These are phyloP conservation scores for Pediacus dermestoides DNA, from an alignment of 2,888 invertebrate species.

Conservation along the genomic window DNA sequence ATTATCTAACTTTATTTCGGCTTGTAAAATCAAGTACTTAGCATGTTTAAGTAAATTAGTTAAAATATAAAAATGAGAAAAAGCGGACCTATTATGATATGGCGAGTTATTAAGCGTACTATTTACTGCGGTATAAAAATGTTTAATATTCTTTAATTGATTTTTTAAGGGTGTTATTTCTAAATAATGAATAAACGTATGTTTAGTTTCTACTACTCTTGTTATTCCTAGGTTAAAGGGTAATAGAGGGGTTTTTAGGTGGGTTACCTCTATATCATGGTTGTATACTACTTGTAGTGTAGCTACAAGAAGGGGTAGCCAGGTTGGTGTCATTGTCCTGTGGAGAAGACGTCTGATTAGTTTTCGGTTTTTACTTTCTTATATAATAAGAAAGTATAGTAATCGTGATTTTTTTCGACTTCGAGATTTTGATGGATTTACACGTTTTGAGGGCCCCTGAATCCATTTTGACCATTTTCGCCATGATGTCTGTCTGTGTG, in stretches of 20 bases:
- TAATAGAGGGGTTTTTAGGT: constrained; percentile 9
- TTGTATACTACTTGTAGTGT: too few species aligned
- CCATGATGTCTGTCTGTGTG: too few species aligned
- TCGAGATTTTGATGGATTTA: too few species aligned
- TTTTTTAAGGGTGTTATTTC: constrained; percentile 13
- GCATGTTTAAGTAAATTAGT: not conserved
- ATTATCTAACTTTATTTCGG: not conserved
- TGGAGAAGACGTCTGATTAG: too few species aligned
- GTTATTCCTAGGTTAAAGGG: constrained; percentile 13
- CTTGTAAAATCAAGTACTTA: not conserved
- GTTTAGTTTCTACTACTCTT: constrained; percentile 8
- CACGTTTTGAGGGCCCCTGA: too few species aligned
- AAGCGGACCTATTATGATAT: not conserved
- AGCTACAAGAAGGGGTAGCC: too few species aligned
- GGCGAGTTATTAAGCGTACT: constrained; percentile 4
- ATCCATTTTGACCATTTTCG: too few species aligned
- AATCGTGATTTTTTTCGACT: too few species aligned
- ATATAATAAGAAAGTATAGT: too few species aligned
- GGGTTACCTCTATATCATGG: too few species aligned
- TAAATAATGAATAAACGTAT: constrained; percentile 19
- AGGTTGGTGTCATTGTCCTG: too few species aligned
- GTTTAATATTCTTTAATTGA: constrained; percentile 10
- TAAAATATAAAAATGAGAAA: not conserved
- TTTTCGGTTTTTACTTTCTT: too few species aligned
- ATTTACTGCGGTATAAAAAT: constrained; percentile 12